Evolutionary conservation across 2,888 invertebrate species (phyloP), one percentile per base, ranked within the genome.

Genomic region (Drosophila ezoana): DNA sequence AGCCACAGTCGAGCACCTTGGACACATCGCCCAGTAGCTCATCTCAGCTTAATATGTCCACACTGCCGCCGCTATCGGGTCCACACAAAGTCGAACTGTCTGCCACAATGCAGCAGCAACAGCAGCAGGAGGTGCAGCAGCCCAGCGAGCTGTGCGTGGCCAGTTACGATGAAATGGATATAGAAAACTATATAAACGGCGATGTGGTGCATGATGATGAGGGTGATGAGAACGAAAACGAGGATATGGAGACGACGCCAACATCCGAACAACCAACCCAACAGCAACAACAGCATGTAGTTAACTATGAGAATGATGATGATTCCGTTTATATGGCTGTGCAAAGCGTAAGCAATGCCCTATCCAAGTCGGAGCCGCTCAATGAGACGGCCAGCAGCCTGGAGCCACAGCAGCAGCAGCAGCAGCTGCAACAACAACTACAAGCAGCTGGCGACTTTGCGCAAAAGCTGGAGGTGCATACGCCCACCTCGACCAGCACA

Each of bases 111-210:
- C 72, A 68, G 23, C 70, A 81, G 20, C 77, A 85, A 16, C 70
- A 72, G 14, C 67, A 76, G 18, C 78, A 79, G 43, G 68, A 79
- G 11, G 57, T 72, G 14, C 72, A 72, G n/a, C 68, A 76, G 14
- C 54, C 78, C 1, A 77, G 57, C 28, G 85, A 78, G 13, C 51
- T 85, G n/a, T 87, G 87, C 44, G 85, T 85, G 37, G 71, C 81
- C 14, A 70, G 72, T 40, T 90, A 90, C 53, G 90, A 90, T 59
- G 90, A 90, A 52, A 90, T 90, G 90, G 90, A 90, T 49, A 90
- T 90, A 38, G 90, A 90, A 43, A 89, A 88, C 59, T 90, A 90
- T 41, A 90, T 90, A 28, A 90, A 90, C 38, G 90, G 90, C 4
- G 87, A 90, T 76, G 84, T 77, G 13, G 65, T 72, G n/a, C 81